A percentile compares a stretch with the other conserved stretches of the same genome.
phyloP scores from a whole-genome alignment of 2,797 vertebrate species.

The Manis javanica region DNA sequence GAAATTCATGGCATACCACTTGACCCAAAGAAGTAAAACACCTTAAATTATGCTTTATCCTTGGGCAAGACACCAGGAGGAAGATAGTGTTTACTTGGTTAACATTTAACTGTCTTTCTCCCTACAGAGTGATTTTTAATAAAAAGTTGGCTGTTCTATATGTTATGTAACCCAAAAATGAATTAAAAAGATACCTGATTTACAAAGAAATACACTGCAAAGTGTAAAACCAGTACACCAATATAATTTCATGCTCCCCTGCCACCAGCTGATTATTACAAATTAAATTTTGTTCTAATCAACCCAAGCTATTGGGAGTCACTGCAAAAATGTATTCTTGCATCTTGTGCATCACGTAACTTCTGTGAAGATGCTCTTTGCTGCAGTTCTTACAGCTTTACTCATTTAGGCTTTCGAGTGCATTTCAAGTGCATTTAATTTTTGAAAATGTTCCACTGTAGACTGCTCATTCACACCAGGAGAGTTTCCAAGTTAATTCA shows the following conservation, averaged over 20 bases:
- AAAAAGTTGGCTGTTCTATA: slow-evolving; percentile 56
- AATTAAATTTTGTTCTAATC: slow-evolving; percentile 80
- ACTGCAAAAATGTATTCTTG: slow-evolving; percentile 50
- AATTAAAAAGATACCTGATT: slow-evolving; percentile 64
- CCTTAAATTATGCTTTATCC: slow-evolving; percentile 74
- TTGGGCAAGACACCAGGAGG: slow-evolving; percentile 56
- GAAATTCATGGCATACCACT: slow-evolving; percentile 53
- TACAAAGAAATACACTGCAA: slow-evolving; percentile 59
- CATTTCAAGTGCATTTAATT: slow-evolving; percentile 67
- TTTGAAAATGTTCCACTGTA: slow-evolving; percentile 54
- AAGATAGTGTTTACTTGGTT: slow-evolving; percentile 54
- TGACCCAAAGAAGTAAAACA: slow-evolving; percentile 75
- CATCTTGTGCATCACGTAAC: slow-evolving; percentile 43
- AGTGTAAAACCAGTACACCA: slow-evolving; percentile 46
- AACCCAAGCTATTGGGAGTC: slow-evolving; percentile 57
- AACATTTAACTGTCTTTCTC: slow-evolving; percentile 72
- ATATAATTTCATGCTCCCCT: slow-evolving; percentile 62
- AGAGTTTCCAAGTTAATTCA: slow-evolving; percentile 59
- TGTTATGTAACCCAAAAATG: slow-evolving; percentile 72
- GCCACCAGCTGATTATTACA: slow-evolving; percentile 45
- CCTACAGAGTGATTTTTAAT: slow-evolving; percentile 68
- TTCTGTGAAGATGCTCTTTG: slow-evolving; percentile 42
- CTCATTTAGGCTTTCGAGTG: slow-evolving; percentile 55
- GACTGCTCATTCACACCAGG: slow-evolving; percentile 56
- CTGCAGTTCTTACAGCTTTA: slow-evolving; percentile 60